These are phyloP conservation scores for Ia io DNA, from an alignment of 2,113 vertebrate species.

Conservation along the genomic window DNA sequence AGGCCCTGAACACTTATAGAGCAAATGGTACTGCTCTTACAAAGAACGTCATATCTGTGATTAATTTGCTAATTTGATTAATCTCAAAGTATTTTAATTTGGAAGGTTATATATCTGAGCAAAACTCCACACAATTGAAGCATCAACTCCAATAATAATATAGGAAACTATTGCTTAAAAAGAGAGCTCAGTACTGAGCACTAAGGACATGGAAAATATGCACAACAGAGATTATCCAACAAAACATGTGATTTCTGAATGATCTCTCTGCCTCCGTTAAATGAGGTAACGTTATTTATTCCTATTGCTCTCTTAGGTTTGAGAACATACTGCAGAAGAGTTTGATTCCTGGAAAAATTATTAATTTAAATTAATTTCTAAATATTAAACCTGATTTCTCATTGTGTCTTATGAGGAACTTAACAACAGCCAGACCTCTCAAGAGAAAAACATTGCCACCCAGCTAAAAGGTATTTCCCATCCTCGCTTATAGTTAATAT, in stretches of 20 bases:
- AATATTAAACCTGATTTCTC: neutral
- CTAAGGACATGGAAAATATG: neutral
- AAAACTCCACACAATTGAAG: neutral
- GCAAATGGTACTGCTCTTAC: conserved; percentile 47
- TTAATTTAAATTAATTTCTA: neutral
- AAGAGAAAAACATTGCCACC: neutral
- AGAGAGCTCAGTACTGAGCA: neutral
- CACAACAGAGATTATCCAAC: neutral
- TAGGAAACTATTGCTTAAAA: neutral
- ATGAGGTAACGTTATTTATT: neutral
- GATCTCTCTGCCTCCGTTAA: neutral
- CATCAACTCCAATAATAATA: neutral
- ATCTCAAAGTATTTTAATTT: neutral
- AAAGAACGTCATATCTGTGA: conserved; percentile 63
- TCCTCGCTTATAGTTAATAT: neutral
- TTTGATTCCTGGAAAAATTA: neutral
- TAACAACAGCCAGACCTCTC: neutral
- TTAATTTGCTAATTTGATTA: conserved; percentile 40
- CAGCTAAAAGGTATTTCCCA: neutral
- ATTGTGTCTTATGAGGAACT: neutral
- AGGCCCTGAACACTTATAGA: conserved; percentile 58
- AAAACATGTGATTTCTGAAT: neutral
- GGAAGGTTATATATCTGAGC: neutral
- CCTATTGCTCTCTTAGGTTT: neutral
- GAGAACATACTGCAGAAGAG: neutral